Conservation (phyloP, 2,113 vertebrate species). For the Thalassoma bifasciatum region DNA sequence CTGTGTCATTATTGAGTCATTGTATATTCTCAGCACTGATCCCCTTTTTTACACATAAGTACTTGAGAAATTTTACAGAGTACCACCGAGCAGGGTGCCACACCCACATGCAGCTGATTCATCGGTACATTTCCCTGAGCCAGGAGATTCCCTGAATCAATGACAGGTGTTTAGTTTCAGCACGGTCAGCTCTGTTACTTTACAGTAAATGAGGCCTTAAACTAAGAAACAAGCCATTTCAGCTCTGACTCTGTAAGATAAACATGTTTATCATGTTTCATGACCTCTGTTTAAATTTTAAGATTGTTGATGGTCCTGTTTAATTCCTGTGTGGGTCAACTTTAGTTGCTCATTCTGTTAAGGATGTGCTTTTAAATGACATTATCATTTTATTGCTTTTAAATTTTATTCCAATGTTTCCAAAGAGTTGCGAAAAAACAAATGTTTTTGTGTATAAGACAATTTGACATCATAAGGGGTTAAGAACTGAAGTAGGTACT, state of each 20-base stretch:
- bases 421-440: too few species aligned
- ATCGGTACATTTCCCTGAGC: conserved; percentile 31
- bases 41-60: not conserved
- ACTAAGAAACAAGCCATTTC: not conserved
- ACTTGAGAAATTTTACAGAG: conserved; percentile 8
- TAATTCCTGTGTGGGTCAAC: not conserved
- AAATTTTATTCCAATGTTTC: not conserved
- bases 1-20: conserved; percentile 46
- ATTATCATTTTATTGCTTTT: too few species aligned
- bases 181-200: conserved; percentile 7
- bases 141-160: conserved; percentile 59
- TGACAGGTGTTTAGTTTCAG: conserved; percentile 38
- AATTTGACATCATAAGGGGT: too few species aligned
- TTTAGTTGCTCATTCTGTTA: not conserved
- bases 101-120: conserved; percentile 51
- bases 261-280: not conserved
- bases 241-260: too few species aligned
- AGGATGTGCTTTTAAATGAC: not conserved
- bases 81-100: conserved; percentile 22
- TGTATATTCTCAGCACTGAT: not conserved
- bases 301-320: not conserved
- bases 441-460: too few species aligned
- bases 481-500: too few species aligned
- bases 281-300: not conserved
- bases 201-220: not conserved